phyloP scores from a whole-genome alignment of 2,113 vertebrate species.

The Oxyruncus cristatus region DNA sequence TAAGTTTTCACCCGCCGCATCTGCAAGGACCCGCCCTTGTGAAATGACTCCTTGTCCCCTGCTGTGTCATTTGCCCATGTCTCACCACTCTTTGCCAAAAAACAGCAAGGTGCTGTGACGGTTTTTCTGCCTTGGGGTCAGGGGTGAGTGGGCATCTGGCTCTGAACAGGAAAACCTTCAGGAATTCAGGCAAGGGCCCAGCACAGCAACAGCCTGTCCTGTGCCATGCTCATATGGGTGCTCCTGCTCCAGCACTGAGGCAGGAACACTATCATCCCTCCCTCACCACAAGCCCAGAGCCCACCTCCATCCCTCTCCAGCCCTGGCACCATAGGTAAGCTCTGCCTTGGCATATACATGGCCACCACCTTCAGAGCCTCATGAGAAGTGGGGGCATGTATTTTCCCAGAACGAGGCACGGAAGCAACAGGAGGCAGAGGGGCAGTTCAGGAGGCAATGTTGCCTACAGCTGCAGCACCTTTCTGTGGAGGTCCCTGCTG shows the following conservation, averaged over 20 bases:
- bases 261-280: background rate
- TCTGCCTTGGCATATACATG: accelerated
- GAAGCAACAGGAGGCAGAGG: background rate
- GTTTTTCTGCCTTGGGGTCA: background rate
- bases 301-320: background rate
- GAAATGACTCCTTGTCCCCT: background rate
- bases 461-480: background rate
- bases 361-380: background rate
- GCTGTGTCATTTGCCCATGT: background rate
- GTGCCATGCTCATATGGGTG: background rate
- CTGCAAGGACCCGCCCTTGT: background rate
- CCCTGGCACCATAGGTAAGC: background rate
- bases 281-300: background rate
- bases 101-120: background rate
- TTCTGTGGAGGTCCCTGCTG: background rate
- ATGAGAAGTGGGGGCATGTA: accelerated
- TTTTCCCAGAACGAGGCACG: background rate
- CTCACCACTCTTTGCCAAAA: background rate
- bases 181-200: background rate
- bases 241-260: background rate
- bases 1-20: background rate
- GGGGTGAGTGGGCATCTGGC: background rate
- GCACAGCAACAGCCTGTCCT: background rate
- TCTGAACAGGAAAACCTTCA: background rate
- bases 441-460: background rate